Conservation (phyloP, 2,113 vertebrate genomes). For the Ictidomys tridecemlineatus region DNA sequence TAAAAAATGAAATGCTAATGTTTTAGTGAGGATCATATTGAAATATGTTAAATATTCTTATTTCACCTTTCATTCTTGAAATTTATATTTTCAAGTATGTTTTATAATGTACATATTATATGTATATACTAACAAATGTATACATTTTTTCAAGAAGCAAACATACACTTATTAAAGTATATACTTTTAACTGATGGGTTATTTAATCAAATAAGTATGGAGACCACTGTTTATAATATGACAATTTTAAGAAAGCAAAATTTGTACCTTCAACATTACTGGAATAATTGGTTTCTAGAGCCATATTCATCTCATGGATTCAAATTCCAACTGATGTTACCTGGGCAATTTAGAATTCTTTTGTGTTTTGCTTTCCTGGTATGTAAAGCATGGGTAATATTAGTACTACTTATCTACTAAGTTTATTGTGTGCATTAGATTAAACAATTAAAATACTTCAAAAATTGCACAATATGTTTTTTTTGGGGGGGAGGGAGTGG, state of each 20-base stretch:
- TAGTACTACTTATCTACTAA: not conserved
- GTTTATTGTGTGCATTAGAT: not conserved
- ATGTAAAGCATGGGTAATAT: not conserved
- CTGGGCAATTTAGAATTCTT: not conserved
- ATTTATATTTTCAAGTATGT: not conserved
- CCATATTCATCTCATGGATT: not conserved
- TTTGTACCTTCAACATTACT: not conserved
- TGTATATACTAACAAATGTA: not conserved
- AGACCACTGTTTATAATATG: not conserved
- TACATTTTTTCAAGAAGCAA: not conserved
- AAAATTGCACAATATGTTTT: not conserved
- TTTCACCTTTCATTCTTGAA: slow-evolving; percentile 20
- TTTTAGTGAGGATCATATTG: slow-evolving; percentile 4
- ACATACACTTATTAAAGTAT: not conserved
- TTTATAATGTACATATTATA: not conserved
- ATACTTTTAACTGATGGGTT: not conserved
- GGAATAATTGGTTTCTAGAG: not conserved
- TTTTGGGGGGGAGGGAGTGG: too few relatives aligned
- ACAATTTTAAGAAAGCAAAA: not conserved
- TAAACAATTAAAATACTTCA: not conserved
- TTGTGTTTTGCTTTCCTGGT: not conserved
- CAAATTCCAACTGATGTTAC: not conserved
- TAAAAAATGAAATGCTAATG: not conserved
- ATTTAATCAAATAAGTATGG: not conserved
- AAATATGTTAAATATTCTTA: not conserved